A percentile compares a stretch with the other conserved stretches of the same genome.
phyloP scores from a whole-genome alignment of 2,113 vertebrate genomes.

The Syngnathus floridae region DNA sequence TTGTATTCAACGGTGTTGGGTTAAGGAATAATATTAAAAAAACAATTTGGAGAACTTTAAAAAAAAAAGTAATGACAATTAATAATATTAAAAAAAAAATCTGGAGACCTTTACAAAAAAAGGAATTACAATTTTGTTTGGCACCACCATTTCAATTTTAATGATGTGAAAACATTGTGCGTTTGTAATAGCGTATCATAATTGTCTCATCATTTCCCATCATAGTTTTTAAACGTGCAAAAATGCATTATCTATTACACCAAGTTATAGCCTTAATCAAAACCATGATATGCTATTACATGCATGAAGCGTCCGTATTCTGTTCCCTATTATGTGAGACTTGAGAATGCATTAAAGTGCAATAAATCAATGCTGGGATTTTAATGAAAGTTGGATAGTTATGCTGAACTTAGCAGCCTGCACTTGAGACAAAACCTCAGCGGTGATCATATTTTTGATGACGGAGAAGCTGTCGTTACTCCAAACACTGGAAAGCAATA shows the following conservation, averaged over 20 bases:
- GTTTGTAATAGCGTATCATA: background rate
- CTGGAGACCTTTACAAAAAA: too few relatives aligned
- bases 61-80: too few relatives aligned
- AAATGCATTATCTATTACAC: background rate
- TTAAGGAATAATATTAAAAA: background rate
- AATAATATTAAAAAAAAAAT: too few relatives aligned
- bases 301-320: background rate
- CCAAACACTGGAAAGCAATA: background rate
- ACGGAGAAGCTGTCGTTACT: background rate
- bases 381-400: background rate
- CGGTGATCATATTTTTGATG: background rate
- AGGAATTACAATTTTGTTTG: too few relatives aligned
- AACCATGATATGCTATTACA: background rate
- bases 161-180: background rate
- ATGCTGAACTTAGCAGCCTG: background rate
- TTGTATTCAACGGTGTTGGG: background rate
- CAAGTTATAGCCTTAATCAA: background rate
- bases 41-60: too few relatives aligned
- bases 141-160: background rate
- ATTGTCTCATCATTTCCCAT: background rate
- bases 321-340: background rate
- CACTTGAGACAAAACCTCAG: background rate
- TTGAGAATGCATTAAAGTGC: background rate
- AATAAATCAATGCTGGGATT: background rate
- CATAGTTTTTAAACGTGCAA: background rate